Conservation (phyloP, 2,888 invertebrate genomes). For the Parthenolecanium corni region DNA sequence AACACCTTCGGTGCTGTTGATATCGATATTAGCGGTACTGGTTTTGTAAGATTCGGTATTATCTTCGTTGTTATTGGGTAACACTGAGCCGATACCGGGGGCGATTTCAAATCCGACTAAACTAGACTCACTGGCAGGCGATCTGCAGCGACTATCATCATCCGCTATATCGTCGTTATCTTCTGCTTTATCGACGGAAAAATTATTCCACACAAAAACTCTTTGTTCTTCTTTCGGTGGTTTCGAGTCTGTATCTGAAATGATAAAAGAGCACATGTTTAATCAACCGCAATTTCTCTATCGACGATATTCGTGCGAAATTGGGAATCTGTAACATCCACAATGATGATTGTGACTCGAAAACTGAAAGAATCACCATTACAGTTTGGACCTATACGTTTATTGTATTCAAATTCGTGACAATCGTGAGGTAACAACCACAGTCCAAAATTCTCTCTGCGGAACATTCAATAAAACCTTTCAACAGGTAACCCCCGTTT, state of each 20-base stretch:
- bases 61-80: slow-evolving; percentile 29
- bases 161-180: slow-evolving; percentile 35
- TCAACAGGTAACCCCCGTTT: no score
- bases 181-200: slow-evolving; percentile 42
- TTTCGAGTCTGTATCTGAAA: slow-evolving; percentile 34
- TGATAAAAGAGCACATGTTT: no score
- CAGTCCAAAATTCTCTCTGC: no score
- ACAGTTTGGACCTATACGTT: no score
- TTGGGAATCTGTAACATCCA: no score
- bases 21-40: not conserved
- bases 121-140: slow-evolving; percentile 36
- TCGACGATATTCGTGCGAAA: no score
- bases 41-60: not conserved
- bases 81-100: slow-evolving; percentile 42
- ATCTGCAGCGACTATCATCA: slow-evolving; percentile 24
- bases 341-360: no score
- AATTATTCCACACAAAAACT: slow-evolving; percentile 70
- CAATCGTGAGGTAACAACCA: no score
- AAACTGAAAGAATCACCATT: no score
- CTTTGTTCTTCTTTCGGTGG: slow-evolving; percentile 69
- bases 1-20: not conserved
- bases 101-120: slow-evolving; percentile 42
- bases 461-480: no score
- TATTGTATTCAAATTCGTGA: no score
- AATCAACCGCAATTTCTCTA: no score